These are phyloP conservation scores for Lepidochrysops patricia DNA, from an alignment of 2,888 invertebrate genomes.

Conservation along the genomic window DNA sequence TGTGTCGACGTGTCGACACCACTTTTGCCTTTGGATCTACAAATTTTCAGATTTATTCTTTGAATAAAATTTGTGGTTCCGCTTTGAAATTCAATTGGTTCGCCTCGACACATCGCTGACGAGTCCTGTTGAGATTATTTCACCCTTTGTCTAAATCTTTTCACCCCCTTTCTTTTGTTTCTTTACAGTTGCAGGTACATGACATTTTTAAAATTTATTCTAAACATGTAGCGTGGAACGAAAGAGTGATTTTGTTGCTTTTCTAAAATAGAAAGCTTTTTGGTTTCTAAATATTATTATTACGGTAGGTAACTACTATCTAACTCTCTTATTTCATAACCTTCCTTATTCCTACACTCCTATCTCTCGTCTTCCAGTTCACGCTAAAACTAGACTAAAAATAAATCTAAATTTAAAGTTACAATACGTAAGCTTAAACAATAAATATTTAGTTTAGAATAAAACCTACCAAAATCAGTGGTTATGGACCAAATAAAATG, in stretches of 20 bases:
- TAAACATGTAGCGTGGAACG: not conserved
- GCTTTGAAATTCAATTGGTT: conserved; percentile 74
- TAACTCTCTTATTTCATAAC: too few relatives aligned
- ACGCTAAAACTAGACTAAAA: too few relatives aligned
- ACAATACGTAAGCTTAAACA: too few relatives aligned
- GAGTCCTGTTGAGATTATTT: conserved; percentile 50
- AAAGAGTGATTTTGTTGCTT: too few relatives aligned
- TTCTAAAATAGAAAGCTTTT: too few relatives aligned
- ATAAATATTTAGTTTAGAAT: too few relatives aligned
- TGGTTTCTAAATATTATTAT: too few relatives aligned
- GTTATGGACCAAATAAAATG: not conserved
- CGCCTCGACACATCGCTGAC: conserved; percentile 68
- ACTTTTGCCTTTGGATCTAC: conserved; percentile 71
- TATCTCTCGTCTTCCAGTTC: too few relatives aligned
- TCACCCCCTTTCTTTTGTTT: not conserved
- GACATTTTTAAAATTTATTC: not conserved
- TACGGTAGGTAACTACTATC: too few relatives aligned
- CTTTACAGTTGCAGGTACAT: not conserved
- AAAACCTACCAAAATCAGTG: not conserved
- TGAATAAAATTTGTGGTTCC: conserved; percentile 73
- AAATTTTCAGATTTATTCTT: conserved; percentile 75
- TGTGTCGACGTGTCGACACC: conserved; percentile 67
- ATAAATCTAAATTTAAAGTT: too few relatives aligned
- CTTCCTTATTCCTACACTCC: too few relatives aligned
- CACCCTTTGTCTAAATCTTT: conserved; percentile 37